Conservation (phyloP, 1,140 invertebrate species). For the Centruroides sculpturatus region DNA sequence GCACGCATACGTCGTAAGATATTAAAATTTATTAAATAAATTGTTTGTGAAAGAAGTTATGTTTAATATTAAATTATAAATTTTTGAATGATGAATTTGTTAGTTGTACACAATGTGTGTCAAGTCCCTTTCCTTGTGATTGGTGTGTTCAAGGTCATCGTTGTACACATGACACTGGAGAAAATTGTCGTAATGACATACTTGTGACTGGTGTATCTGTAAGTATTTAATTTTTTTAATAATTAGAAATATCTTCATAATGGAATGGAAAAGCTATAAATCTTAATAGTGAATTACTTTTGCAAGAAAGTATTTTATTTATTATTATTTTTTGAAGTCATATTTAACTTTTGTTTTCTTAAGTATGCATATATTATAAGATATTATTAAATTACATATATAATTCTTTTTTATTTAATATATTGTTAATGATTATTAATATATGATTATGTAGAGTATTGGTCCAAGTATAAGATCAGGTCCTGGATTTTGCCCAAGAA, state of each 20-base stretch:
- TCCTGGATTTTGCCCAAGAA: conserved; percentile 80
- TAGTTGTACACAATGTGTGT: conserved; percentile 76
- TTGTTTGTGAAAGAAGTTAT: neutral
- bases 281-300: no score
- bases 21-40: neutral
- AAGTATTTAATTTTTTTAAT: conserved; percentile 28
- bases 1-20: conserved; percentile 63
- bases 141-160: conserved; percentile 96
- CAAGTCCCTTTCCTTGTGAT: conserved; percentile 83
- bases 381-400: no score
- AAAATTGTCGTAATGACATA: conserved; percentile 88
- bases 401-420: no score
- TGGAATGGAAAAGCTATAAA: no score
- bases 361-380: no score
- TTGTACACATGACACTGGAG: conserved; percentile 88
- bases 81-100: neutral
- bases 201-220: conserved; percentile 74
- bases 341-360: no score
- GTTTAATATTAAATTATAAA: neutral
- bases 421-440: neutral
- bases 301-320: no score
- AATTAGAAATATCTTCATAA: no score
- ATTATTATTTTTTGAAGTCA: no score
- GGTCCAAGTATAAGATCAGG: conserved; percentile 85
- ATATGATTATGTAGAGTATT: conserved; percentile 8